A percentile compares a stretch with the other conserved stretches of the same genome.
Evolutionary conservation across 1,140 invertebrate genomes (phyloP).

Genomic region (Polyergus mexicanus): DNA sequence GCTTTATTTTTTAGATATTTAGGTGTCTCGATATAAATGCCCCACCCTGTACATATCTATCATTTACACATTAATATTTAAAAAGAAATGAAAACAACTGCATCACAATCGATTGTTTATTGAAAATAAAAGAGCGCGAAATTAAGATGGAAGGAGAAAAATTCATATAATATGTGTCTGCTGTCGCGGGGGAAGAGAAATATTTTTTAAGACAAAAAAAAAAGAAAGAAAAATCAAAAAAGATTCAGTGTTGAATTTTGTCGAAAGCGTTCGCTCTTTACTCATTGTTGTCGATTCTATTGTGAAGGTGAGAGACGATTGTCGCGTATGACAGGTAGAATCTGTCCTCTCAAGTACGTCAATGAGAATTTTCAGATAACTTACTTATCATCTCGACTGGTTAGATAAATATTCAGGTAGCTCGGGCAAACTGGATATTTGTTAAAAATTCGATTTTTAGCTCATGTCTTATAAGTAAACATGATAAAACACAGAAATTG

Average conservation of each 20-base stretch:
- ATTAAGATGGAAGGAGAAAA: no score
- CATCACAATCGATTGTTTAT: no score
- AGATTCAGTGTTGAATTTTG: neutral
- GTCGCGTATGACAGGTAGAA: constrained; percentile 25
- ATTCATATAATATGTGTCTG: neutral
- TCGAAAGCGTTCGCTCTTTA: neutral
- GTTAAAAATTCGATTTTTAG: neutral
- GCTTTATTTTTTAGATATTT: no score
- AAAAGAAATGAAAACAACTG: no score
- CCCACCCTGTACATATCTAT: no score
- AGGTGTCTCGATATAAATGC: no score
- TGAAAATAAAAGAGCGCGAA: no score
- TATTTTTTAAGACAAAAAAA: neutral
- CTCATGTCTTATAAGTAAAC: neutral
- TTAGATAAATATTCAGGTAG: constrained; percentile 60
- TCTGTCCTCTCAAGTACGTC: constrained; percentile 50
- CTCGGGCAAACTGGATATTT: neutral
- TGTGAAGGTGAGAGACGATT: constrained; percentile 4
- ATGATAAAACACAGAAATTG: constrained; percentile 4
- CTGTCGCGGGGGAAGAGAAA: neutral
- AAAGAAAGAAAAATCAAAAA: neutral
- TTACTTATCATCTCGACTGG: constrained; percentile 43
- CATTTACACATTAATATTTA: no score
- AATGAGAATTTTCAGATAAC: constrained; percentile 49
- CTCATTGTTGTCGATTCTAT: neutral